phyloP scores from a whole-genome alignment of 2,113 vertebrate genomes.

The Campylomormyrus tamandua region DNA sequence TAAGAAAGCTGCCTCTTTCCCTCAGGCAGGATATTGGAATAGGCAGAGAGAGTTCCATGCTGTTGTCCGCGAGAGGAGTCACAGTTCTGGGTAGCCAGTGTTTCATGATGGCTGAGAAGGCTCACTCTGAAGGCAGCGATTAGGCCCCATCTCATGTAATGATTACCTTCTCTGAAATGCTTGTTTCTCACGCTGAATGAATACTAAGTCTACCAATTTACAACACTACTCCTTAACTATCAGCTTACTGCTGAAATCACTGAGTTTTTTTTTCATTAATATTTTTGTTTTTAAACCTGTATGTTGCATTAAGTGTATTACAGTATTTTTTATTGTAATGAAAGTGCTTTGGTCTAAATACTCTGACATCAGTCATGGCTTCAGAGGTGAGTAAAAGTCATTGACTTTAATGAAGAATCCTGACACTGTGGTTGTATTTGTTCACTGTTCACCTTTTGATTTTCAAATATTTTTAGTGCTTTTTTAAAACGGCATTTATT shows the following conservation, averaged over 20 bases:
- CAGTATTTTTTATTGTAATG: background rate
- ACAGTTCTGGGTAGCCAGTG: background rate
- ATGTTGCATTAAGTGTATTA: background rate
- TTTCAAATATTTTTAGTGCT: background rate
- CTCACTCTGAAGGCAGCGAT: background rate
- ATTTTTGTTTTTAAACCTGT: background rate
- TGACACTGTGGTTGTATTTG: background rate
- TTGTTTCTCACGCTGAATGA: background rate
- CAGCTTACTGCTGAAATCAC: background rate
- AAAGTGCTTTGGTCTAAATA: background rate
- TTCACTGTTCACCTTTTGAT: background rate
- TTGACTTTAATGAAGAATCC: background rate
- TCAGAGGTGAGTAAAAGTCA: conserved; percentile 1
- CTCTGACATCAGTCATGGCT: background rate
- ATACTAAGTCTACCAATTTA: background rate
- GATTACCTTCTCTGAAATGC: background rate
- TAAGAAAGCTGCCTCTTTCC: background rate
- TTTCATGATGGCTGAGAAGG: background rate
- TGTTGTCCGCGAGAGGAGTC: background rate
- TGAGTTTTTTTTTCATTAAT: background rate
- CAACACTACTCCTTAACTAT: background rate
- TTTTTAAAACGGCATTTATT: background rate
- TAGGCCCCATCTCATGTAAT: background rate
- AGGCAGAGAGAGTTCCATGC: background rate
- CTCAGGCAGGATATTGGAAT: background rate